phyloP scores from a whole-genome alignment of 2,888 invertebrate species.

The Limnephilus auricula region DNA sequence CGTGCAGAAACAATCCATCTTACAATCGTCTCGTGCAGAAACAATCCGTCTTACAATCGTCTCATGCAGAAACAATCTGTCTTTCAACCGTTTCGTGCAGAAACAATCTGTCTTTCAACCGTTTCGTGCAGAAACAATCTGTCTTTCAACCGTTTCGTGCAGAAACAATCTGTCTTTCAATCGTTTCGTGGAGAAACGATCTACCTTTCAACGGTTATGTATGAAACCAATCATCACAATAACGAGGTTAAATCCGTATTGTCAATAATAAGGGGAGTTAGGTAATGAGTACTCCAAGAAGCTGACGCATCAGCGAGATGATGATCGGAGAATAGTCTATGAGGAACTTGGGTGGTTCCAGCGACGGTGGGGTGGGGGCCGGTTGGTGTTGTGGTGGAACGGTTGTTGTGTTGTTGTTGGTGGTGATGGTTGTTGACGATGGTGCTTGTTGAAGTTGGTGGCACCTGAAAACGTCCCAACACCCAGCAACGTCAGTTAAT shows the following conservation, averaged over 20 bases:
- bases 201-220: too few species aligned
- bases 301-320: background rate
- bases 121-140: too few species aligned
- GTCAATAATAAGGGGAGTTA: background rate
- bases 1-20: too few species aligned
- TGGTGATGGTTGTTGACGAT: slow-evolving; percentile 70
- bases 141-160: too few species aligned
- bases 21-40: background rate
- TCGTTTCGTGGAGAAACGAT: too few species aligned
- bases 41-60: background rate
- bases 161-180: too few species aligned
- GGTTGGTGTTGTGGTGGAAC: slow-evolving; percentile 65
- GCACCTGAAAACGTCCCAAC: slow-evolving; percentile 80
- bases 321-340: slow-evolving; percentile 6
- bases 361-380: slow-evolving; percentile 21
- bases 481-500: slow-evolving; percentile 75
- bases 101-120: too few species aligned
- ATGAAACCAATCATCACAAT: too few species aligned
- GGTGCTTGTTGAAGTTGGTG: slow-evolving; percentile 70
- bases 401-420: slow-evolving; percentile 73
- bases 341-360: background rate
- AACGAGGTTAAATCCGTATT: background rate
- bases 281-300: slow-evolving; percentile 54
- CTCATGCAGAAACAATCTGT: too few species aligned
- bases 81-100: too few species aligned